phyloP scores from a whole-genome alignment of 2,113 vertebrate species.

The Perognathus longimembris region DNA sequence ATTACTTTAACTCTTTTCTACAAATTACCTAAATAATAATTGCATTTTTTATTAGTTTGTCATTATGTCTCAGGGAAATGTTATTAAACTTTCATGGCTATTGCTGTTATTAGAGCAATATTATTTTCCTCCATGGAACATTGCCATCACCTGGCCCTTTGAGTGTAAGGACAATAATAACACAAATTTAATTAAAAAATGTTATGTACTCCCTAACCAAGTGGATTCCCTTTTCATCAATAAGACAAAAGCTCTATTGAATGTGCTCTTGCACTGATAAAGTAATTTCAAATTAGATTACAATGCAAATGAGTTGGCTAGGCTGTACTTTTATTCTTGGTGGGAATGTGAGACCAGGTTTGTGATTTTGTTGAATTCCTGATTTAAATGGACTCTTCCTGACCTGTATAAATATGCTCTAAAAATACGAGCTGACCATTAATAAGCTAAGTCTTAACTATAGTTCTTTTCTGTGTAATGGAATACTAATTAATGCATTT shows the following conservation, averaged over 20 bases:
- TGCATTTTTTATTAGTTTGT: conserved; percentile 59
- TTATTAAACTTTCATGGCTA: conserved; percentile 76
- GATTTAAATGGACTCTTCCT: conserved; percentile 47
- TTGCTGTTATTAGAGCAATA: conserved; percentile 72
- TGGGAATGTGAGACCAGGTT: conserved; percentile 26
- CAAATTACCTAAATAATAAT: conserved; percentile 46
- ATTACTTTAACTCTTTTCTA: conserved; percentile 52
- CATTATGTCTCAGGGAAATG: conserved; percentile 64
- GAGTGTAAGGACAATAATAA: conserved; percentile 79
- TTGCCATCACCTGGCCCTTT: conserved; percentile 76
- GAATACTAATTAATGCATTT: conserved; percentile 70
- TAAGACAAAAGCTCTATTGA: conserved; percentile 82
- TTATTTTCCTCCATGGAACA: conserved; percentile 74
- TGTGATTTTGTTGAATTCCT: conserved; percentile 23
- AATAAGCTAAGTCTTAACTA: conserved; percentile 26
- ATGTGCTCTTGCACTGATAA: conserved; percentile 66
- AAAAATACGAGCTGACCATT: conserved; percentile 58
- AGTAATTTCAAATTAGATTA: conserved; percentile 70
- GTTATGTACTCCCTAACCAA: conserved; percentile 78
- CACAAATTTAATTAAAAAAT: conserved; percentile 84
- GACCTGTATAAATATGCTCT: not conserved
- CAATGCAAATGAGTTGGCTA: conserved; percentile 74
- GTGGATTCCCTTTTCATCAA: conserved; percentile 81
- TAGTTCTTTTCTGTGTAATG: conserved; percentile 7
- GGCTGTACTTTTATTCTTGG: conserved; percentile 33